Evolutionary conservation across 2,797 vertebrate species (phyloP), one percentile per base, ranked within the genome.

Genomic region (Vireo griseus): DNA sequence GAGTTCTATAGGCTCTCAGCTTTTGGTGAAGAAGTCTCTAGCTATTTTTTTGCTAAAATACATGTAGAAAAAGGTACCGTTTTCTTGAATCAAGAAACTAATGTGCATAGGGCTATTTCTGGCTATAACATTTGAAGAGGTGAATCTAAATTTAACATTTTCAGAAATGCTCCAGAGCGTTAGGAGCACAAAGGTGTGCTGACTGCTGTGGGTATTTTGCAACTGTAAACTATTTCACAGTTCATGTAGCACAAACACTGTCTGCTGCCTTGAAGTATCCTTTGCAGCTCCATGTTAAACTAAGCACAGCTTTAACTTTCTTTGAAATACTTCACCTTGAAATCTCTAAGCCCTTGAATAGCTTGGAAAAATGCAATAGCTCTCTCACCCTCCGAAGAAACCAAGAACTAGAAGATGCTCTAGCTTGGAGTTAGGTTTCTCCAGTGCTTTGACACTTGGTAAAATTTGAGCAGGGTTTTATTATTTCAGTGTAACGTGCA

Each of bases 401-500:
- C 5, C 8, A 50, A 55, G 47, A 63, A 24, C 24, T 15, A 10
- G 42, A 59, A 67, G 54, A 71, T 35, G 40, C 26, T 71, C 11
- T 72, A 6, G 19, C 28, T 63, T 68, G 75, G 54, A 63, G 17
- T 39, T n/a, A 5, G 5, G 21, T 52, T 72, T 72, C 33, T 73
- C 26, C 21, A 42, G 11, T 40, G 33, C 39, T 88, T 82, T 52
- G 65, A 45, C 26, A 19, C n/a, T 15, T 44, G 26, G 4, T 16
- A 51, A 88, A 68, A 68, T 42, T 29, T 25, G 52, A 59, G 63
- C 80, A 91, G 33, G 1, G 13, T 76, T 72, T 37, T 5, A 4
- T 84, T 68, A 50, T 16, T 28, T 13, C 12, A 10, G 26, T 39
- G 21, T 28, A 13, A 29, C 0, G 0, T 20, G 29, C 24, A n/a